Conservation (phyloP, 2,113 vertebrate genomes). For the Ammodytes dubius region DNA sequence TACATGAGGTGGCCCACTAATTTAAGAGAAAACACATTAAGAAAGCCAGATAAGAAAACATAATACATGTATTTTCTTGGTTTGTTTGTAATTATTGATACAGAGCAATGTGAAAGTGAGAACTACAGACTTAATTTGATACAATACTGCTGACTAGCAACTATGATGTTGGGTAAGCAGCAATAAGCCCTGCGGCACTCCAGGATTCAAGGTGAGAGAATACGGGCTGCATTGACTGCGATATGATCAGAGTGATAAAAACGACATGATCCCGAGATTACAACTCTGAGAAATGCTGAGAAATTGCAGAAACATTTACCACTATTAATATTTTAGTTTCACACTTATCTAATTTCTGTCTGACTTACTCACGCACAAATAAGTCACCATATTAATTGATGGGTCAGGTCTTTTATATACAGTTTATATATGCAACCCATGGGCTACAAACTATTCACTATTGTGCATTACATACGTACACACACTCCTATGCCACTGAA, state of each 20-base stretch:
- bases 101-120: not conserved
- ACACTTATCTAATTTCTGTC: not conserved
- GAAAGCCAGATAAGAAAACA: not conserved
- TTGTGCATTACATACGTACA: not conserved
- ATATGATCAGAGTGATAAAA: conserved; percentile 41
- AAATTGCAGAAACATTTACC: not conserved
- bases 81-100: not conserved
- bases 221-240: not conserved
- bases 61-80: not conserved
- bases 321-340: conserved; percentile 1
- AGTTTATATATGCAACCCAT: not conserved
- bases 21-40: conserved; percentile 1
- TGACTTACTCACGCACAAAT: not conserved
- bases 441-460: not conserved
- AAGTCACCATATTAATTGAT: conserved; percentile 23
- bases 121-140: not conserved
- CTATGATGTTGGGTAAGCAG: not conserved
- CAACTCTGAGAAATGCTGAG: conserved; percentile 19
- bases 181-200: not conserved
- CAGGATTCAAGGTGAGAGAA: conserved; percentile 5
- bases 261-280: not conserved
- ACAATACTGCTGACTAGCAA: not conserved
- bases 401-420: not conserved
- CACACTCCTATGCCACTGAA: not conserved
- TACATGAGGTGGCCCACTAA: conserved; percentile 58